Evolutionary conservation across 1,140 invertebrate species (phyloP).

Genomic region (Spodoptera litura): DNA sequence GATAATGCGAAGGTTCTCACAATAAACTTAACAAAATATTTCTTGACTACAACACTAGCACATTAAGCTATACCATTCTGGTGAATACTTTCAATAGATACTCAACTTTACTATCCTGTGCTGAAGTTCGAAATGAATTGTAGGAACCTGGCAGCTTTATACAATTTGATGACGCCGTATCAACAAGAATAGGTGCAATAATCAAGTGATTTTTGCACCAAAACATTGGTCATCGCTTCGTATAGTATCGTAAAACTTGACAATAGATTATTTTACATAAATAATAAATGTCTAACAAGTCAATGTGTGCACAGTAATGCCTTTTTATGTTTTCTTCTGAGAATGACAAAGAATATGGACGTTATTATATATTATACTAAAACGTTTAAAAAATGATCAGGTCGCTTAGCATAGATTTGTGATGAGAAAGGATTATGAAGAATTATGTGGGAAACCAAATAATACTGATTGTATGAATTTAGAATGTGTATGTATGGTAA

Average conservation of each 20-base stretch:
- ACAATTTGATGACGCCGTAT: too few species aligned
- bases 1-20: not conserved
- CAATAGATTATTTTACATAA: constrained; percentile 45
- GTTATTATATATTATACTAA: not conserved
- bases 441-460: too few species aligned
- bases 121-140: too few species aligned
- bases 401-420: too few species aligned
- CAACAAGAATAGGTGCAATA: not conserved
- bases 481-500: too few species aligned
- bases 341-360: constrained; percentile 8
- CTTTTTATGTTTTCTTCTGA: constrained; percentile 36
- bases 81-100: too few species aligned
- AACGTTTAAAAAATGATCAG: not conserved
- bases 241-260: constrained; percentile 34
- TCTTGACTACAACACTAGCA: not conserved
- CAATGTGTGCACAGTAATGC: constrained; percentile 12
- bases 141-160: too few species aligned
- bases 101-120: too few species aligned
- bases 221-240: constrained; percentile 1
- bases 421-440: too few species aligned
- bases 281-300: constrained; percentile 38
- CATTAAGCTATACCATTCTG: too few species aligned
- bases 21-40: constrained; percentile 3
- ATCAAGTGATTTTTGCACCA: constrained; percentile 17
- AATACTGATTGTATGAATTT: too few species aligned